A percentile compares a stretch with the other conserved stretches of the same genome.
Evolutionary conservation across 1,140 invertebrate species (phyloP).

Genomic region (Lordiphosa stackelbergi): DNA sequence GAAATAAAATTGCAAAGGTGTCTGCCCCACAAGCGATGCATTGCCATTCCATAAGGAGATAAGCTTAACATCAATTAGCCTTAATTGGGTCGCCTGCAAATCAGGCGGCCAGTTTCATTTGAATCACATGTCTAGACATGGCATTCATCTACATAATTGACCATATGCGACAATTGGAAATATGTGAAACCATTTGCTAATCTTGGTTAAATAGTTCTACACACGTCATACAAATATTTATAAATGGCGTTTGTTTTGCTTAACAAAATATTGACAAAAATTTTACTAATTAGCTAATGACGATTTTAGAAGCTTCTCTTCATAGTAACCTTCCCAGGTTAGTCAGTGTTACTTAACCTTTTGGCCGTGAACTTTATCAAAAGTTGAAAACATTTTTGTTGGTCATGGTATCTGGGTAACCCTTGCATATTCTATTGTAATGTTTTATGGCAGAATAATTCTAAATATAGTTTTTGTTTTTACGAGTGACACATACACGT

Average conservation of each 20-base stretch:
- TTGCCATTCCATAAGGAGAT: constrained; percentile 23
- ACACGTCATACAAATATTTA: constrained; percentile 48
- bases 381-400: constrained; percentile 31
- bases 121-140: constrained; percentile 63
- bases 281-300: constrained; percentile 48
- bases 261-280: constrained; percentile 57
- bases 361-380: constrained; percentile 55
- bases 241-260: constrained; percentile 22
- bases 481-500: constrained; percentile 21
- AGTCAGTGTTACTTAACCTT: constrained; percentile 23
- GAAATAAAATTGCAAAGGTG: not conserved
- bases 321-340: not conserved
- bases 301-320: not conserved
- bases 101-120: constrained; percentile 41
- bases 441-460: constrained; percentile 24
- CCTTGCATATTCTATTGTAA: constrained; percentile 5
- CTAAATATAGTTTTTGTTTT: constrained; percentile 18
- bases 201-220: constrained; percentile 41
- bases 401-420: constrained; percentile 48
- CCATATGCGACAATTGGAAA: constrained; percentile 23
- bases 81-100: constrained; percentile 36
- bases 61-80: constrained; percentile 22
- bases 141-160: constrained; percentile 63
- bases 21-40: no score
- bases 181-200: constrained; percentile 25